Evolutionary conservation across 2,888 invertebrate genomes (phyloP).

Genomic region (Adineta ricciae): DNA sequence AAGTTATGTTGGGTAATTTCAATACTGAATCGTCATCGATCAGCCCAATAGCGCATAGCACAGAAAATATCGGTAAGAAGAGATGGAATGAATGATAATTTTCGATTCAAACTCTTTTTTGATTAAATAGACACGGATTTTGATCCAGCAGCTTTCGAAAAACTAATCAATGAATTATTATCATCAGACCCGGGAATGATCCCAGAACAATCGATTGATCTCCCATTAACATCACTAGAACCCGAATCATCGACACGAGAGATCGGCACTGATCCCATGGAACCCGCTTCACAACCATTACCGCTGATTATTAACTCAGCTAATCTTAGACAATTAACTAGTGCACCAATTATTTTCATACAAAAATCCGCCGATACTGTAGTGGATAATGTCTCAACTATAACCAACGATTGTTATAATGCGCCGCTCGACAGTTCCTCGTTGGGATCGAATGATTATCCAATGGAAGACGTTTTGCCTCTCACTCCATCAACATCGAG

Average conservation of each 20-base stretch:
- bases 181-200: neutral
- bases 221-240: neutral
- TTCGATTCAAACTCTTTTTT: neutral
- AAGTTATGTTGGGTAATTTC: neutral
- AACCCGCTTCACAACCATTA: neutral
- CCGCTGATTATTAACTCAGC: neutral
- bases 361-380: neutral
- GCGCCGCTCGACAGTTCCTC: neutral
- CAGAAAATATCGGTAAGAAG: neutral
- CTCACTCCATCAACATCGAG: neutral
- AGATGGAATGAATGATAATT: neutral
- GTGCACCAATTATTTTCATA: neutral
- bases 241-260: neutral
- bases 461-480: neutral
- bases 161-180: neutral
- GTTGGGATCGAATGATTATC: neutral
- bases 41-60: neutral
- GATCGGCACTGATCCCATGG: conserved; percentile 8
- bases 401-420: neutral
- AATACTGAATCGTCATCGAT: neutral
- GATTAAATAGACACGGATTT: neutral
- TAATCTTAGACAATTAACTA: neutral
- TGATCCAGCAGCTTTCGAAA: neutral
- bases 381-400: neutral
- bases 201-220: neutral